Conservation (phyloP, 2,888 invertebrate genomes). For the Flexamia atlantica region DNA sequence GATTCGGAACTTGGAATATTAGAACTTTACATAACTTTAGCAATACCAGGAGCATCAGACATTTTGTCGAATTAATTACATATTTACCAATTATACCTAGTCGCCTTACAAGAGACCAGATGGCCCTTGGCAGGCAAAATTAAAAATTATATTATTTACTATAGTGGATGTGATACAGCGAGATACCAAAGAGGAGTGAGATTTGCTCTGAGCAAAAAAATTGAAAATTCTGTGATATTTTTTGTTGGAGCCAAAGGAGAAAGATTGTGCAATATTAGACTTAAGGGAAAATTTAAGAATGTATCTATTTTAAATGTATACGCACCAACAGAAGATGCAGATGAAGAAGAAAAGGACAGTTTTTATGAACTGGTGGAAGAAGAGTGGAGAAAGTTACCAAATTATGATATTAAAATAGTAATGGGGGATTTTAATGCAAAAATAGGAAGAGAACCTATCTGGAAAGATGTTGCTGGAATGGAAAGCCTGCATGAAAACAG, state of each 20-base stretch:
- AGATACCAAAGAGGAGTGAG: conserved; percentile 46
- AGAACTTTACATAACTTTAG: too few relatives aligned
- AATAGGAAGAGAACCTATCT: background rate
- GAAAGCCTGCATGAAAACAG: conserved; percentile 15
- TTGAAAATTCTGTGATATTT: conserved; percentile 12
- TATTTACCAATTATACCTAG: conserved; percentile 34
- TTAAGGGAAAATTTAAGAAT: conserved; percentile 56
- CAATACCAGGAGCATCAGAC: background rate
- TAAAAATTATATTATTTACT: conserved; percentile 35
- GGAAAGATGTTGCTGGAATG: conserved; percentile 8
- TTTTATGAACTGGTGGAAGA: conserved; percentile 50
- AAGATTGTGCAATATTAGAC: conserved; percentile 48
- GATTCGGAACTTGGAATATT: too few relatives aligned
- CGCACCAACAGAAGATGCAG: conserved; percentile 62
- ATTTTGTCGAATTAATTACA: conserved; percentile 19
- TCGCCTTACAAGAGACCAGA: conserved; percentile 35
- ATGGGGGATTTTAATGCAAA: conserved; percentile 41
- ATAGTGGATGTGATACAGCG: conserved; percentile 28
- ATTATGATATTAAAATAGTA: conserved; percentile 12
- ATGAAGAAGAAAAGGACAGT: conserved; percentile 18
- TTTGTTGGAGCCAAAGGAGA: conserved; percentile 40
- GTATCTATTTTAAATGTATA: conserved; percentile 56
- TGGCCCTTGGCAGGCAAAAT: conserved; percentile 35
- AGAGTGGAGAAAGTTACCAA: conserved; percentile 12
- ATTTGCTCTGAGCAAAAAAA: conserved; percentile 21